Evolutionary conservation across 2,888 invertebrate genomes (phyloP).

Genomic region (Napeogenes inachia): DNA sequence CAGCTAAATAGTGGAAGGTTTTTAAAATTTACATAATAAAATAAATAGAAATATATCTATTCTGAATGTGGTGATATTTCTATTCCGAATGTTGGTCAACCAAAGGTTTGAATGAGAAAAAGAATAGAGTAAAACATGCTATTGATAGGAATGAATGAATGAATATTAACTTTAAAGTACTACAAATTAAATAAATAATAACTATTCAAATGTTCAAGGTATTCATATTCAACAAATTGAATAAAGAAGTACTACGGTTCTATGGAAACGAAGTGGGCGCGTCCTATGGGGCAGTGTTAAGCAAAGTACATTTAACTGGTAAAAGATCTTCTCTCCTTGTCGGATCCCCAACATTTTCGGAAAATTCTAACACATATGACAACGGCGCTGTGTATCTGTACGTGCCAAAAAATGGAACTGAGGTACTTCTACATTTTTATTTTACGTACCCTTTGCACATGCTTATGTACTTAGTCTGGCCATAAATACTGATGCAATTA

Average conservation of each 20-base stretch:
- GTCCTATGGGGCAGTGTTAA: slow-evolving; percentile 78
- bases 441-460: neutral
- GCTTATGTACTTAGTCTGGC: neutral
- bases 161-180: too few species aligned
- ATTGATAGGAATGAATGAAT: too few species aligned
- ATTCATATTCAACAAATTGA: neutral
- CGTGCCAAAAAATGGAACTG: slow-evolving; percentile 15
- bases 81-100: too few species aligned
- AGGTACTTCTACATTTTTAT: neutral
- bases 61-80: too few species aligned
- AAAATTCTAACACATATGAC: slow-evolving; percentile 42
- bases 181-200: too few species aligned
- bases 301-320: slow-evolving; percentile 57
- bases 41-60: too few species aligned
- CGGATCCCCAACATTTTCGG: slow-evolving; percentile 74
- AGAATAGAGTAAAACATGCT: too few species aligned
- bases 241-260: slow-evolving; percentile 1
- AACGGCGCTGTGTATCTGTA: slow-evolving; percentile 77
- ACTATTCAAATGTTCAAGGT: neutral
- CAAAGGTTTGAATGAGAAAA: too few species aligned
- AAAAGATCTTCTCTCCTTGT: slow-evolving; percentile 75
- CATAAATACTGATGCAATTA: too few species aligned
- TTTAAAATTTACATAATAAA: too few species aligned
- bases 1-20: too few species aligned
- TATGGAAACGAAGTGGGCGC: slow-evolving; percentile 57